These are phyloP conservation scores for Motacilla alba DNA, from an alignment of 2,113 vertebrate species.

Conservation along the genomic window DNA sequence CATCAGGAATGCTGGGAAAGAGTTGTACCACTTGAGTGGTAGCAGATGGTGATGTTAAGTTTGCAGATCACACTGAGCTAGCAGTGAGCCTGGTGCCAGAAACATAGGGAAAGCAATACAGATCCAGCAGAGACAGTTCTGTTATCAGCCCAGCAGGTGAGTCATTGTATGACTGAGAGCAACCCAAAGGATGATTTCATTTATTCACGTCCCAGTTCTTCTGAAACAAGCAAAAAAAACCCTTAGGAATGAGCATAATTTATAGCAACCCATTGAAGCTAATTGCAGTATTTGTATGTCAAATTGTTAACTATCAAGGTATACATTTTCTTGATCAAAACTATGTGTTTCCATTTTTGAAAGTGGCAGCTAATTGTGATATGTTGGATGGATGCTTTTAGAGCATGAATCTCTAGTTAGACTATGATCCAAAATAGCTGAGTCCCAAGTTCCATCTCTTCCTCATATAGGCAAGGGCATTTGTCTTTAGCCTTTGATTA, in stretches of 20 bases:
- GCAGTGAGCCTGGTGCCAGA: constrained; percentile 15
- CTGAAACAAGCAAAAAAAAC: neutral
- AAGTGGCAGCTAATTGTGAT: neutral
- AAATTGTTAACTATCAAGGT: neutral
- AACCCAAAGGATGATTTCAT: constrained; percentile 10
- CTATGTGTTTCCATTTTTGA: neutral
- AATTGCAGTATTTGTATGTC: neutral
- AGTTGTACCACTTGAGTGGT: constrained; percentile 48
- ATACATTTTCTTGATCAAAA: neutral
- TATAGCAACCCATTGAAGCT: neutral
- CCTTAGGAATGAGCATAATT: neutral
- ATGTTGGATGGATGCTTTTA: neutral
- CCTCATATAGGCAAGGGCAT: neutral
- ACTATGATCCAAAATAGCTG: neutral
- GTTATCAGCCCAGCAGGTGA: constrained; percentile 34
- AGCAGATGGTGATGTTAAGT: constrained; percentile 56
- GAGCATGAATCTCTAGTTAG: neutral
- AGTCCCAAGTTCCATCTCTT: neutral
- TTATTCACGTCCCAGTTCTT: neutral
- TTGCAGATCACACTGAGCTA: constrained; percentile 37
- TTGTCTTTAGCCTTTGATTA: neutral
- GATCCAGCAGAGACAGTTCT: constrained; percentile 48
- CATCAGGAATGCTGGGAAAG: constrained; percentile 39
- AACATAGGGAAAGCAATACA: neutral
- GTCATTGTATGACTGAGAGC: constrained; percentile 4